Conservation (phyloP, 2,113 vertebrate species). For the Nothobranchius kuhntae region DNA sequence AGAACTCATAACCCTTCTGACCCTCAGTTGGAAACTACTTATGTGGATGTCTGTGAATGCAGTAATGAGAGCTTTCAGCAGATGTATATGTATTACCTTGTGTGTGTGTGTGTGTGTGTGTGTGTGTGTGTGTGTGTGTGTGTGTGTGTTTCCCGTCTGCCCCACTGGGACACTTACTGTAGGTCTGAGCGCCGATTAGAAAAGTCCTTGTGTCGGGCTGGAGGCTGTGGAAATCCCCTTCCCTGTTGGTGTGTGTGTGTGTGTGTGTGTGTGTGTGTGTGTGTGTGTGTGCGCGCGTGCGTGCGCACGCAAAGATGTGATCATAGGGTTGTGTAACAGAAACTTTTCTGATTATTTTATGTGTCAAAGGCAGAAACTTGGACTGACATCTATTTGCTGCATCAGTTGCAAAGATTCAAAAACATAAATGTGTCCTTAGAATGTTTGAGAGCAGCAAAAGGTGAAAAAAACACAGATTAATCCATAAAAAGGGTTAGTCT, state of each 20-base stretch:
- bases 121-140: slow-evolving; percentile 12
- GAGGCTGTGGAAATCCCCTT: slow-evolving; percentile 70
- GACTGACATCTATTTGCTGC: too few relatives aligned
- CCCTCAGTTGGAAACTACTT: slow-evolving; percentile 38
- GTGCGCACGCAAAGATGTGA: slow-evolving; percentile 16
- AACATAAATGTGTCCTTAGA: too few relatives aligned
- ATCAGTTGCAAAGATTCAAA: too few relatives aligned
- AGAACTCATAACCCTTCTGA: slow-evolving; percentile 17
- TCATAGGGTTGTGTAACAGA: slow-evolving; percentile 9
- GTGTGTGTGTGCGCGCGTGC: too few relatives aligned
- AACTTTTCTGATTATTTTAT: neutral
- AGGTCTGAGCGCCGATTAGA: slow-evolving; percentile 57
- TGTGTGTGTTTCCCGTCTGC: slow-evolving; percentile 48
- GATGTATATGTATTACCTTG: neutral
- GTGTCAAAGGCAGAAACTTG: too few relatives aligned
- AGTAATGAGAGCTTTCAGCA: slow-evolving; percentile 21
- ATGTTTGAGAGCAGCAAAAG: too few relatives aligned
- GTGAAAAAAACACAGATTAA: too few relatives aligned
- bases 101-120: slow-evolving; percentile 17
- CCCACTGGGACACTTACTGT: slow-evolving; percentile 38
- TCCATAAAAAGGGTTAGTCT: too few relatives aligned
- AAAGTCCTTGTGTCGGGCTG: slow-evolving; percentile 55
- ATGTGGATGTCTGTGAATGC: slow-evolving; percentile 20
- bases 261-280: slow-evolving; percentile 13
- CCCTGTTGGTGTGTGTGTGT: neutral